Evolutionary conservation across 2,797 vertebrate genomes (phyloP).

Genomic region (Cuniculus paca): DNA sequence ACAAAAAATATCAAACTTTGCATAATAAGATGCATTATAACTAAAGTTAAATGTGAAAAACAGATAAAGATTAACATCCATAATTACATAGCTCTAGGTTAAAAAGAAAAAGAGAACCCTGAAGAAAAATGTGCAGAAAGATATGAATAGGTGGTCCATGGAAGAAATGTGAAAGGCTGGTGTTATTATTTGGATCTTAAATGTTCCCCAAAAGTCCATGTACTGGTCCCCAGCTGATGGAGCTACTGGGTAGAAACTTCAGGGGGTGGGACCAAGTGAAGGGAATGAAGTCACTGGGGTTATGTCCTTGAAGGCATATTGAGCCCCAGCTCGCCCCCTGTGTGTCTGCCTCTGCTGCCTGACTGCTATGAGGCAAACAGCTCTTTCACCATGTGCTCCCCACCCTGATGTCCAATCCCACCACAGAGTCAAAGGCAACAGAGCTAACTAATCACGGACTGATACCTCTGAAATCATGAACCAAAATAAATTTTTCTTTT

Average conservation of each 20-base stretch:
- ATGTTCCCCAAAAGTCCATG: not conserved
- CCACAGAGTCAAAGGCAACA: not conserved
- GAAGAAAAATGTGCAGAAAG: not conserved
- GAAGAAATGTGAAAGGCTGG: not conserved
- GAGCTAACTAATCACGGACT: not conserved
- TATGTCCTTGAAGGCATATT: not conserved
- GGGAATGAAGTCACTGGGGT: not conserved
- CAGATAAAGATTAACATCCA: not conserved
- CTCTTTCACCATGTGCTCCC: not conserved
- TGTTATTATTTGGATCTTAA: not conserved
- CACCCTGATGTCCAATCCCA: not conserved
- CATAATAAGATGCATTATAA: not conserved
- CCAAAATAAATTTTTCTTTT: not conserved
- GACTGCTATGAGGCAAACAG: not conserved
- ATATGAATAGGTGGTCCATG: not conserved
- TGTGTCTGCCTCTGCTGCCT: not conserved
- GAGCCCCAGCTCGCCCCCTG: too few relatives aligned
- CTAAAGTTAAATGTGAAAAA: not conserved
- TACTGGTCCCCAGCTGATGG: not conserved
- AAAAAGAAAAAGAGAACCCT: not conserved
- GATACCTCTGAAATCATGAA: not conserved
- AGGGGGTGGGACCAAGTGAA: not conserved
- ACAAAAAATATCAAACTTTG: not conserved
- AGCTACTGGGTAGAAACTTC: not conserved
- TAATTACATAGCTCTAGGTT: not conserved